Percentiles rank a stretch among this genome's conserved stretches.
Evolutionary conservation across 2,888 invertebrate genomes (phyloP).

Genomic region (Sicus ferrugineus): DNA sequence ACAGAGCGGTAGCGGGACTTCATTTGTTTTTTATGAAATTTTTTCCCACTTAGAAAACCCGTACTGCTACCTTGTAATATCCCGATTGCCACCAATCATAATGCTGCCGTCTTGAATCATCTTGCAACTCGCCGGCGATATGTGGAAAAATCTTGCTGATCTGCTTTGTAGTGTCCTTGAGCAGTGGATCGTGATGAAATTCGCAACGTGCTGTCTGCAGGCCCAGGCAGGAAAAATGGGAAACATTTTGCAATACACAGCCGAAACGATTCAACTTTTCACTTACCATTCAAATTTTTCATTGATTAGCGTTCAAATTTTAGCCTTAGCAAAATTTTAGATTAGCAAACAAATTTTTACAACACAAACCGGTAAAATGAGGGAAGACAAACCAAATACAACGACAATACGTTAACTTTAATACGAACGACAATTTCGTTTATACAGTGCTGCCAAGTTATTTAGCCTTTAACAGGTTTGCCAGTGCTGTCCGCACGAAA

Average conservation of each 20-base stretch:
- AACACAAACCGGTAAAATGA: no score
- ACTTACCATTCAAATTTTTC: conserved; percentile 44
- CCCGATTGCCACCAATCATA: conserved; percentile 3
- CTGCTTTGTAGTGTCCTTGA: conserved; percentile 37
- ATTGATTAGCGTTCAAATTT: conserved; percentile 42
- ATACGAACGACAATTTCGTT: no score
- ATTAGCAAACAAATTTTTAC: conserved; percentile 7
- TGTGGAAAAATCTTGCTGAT: conserved; percentile 27
- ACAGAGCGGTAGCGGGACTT: no score
- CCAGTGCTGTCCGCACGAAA: no score
- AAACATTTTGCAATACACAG: no score
- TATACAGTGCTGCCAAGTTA: not conserved
- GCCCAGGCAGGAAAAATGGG: not conserved
- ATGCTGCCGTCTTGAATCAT: conserved; percentile 41
- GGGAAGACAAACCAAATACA: not conserved
- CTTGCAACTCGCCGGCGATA: conserved; percentile 40
- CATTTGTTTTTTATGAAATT: no score
- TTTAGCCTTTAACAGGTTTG: no score
- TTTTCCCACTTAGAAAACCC: no score
- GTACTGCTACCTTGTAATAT: not conserved
- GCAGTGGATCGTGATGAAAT: conserved; percentile 46
- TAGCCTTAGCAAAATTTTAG: not conserved
- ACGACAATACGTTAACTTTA: not conserved
- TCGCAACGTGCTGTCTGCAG: conserved; percentile 41
- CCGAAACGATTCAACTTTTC: conserved; percentile 5